Percentiles rank a stretch among this genome's conserved stretches.
phyloP scores from a whole-genome alignment of 2,797 vertebrate species.

The Aphelocoma californica region DNA sequence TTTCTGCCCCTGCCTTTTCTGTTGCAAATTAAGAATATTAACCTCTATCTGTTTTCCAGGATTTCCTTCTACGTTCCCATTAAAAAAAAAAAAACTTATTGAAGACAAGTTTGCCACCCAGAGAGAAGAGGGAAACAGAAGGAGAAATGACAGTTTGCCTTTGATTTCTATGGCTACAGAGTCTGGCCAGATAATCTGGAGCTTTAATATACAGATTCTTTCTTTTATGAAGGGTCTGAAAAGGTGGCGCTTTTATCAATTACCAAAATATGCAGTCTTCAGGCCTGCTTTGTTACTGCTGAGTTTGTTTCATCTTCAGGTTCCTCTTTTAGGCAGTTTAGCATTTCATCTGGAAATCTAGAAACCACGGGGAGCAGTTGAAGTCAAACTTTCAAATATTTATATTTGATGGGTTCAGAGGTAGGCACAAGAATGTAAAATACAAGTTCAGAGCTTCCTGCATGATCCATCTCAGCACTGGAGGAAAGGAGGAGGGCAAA shows the following conservation, averaged over 20 bases:
- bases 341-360: conserved; percentile 23
- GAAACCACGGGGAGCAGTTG: conserved; percentile 22
- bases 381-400: conserved; percentile 45
- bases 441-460: neutral
- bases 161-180: neutral
- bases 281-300: neutral
- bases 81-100: neutral
- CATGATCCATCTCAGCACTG: neutral
- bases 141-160: neutral
- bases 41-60: neutral
- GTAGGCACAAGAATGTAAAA: conserved; percentile 32
- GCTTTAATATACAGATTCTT: neutral
- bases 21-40: neutral
- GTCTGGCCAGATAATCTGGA: neutral
- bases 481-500: neutral
- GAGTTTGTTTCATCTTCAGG: conserved; percentile 17
- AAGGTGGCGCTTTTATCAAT: neutral
- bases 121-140: neutral
- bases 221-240: neutral
- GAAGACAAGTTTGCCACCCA: neutral
- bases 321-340: conserved; percentile 22
- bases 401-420: conserved; percentile 7
- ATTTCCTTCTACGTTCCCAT: neutral
- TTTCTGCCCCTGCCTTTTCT: neutral
- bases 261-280: conserved; percentile 13